These are phyloP conservation scores for Diachrysia chrysitis DNA, from an alignment of 2,888 invertebrate genomes.

Conservation along the genomic window DNA sequence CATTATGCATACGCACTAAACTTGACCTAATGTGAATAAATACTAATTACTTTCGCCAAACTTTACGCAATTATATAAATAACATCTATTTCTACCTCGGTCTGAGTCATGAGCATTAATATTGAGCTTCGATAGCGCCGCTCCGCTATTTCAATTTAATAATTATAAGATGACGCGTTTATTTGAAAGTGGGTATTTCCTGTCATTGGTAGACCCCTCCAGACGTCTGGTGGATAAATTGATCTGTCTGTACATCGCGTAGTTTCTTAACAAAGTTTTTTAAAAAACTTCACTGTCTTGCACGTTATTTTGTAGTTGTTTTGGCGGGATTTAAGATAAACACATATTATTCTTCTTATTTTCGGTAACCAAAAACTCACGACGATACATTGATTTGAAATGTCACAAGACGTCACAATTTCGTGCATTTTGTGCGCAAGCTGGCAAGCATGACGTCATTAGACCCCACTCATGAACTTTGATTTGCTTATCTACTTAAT, in stretches of 20 bases:
- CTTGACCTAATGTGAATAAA: background rate
- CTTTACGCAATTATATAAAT: constrained; percentile 2
- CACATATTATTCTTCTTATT: no score
- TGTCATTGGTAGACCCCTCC: constrained; percentile 7
- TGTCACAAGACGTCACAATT: no score
- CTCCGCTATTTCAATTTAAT: background rate
- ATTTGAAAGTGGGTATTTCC: constrained; percentile 13
- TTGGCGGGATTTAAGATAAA: no score
- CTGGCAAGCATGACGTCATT: no score
- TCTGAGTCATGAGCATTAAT: background rate
- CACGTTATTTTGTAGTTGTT: no score
- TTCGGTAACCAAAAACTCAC: no score
- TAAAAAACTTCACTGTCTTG: no score
- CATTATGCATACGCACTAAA: background rate
- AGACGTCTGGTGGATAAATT: background rate
- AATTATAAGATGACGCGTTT: background rate
- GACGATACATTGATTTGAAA: no score
- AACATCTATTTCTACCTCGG: background rate
- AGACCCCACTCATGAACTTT: no score
- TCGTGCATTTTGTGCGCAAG: no score
- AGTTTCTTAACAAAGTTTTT: background rate
- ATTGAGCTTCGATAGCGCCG: background rate
- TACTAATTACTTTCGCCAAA: background rate
- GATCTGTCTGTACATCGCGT: background rate
- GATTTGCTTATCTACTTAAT: no score